A percentile compares a stretch with the other conserved stretches of the same genome.
Conservation (phyloP, 2,888 invertebrate species). For the Campopleginae sp. region DNA sequence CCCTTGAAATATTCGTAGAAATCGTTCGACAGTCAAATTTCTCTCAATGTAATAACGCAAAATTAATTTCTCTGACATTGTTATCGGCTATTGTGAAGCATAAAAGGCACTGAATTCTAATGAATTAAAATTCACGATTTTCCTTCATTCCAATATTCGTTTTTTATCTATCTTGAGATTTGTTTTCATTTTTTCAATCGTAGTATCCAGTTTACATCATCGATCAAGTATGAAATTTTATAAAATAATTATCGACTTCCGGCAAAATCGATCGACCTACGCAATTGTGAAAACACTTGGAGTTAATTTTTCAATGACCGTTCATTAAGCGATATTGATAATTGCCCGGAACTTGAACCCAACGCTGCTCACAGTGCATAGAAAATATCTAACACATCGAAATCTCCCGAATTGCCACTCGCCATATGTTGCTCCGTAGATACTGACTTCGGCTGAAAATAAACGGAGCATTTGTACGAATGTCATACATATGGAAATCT, state of each 20-base stretch:
- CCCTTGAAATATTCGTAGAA: neutral
- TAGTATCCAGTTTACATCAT: too few relatives aligned
- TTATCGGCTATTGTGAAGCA: too few relatives aligned
- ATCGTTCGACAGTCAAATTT: neutral
- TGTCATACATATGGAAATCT: conserved; percentile 2
- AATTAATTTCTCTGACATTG: too few relatives aligned
- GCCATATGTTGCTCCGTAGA: neutral
- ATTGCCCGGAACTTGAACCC: neutral
- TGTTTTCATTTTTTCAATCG: too few relatives aligned
- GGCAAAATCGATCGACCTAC: neutral
- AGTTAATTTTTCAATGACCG: neutral
- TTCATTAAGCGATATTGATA: neutral
- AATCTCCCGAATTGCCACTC: neutral
- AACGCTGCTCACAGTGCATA: neutral
- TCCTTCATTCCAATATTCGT: too few relatives aligned
- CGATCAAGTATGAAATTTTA: too few relatives aligned
- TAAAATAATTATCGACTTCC: neutral
- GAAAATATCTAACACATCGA: neutral
- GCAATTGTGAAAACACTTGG: neutral
- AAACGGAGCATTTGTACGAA: conserved; percentile 34
- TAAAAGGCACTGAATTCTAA: too few relatives aligned
- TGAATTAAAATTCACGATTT: too few relatives aligned
- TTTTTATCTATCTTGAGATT: too few relatives aligned
- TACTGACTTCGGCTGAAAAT: conserved; percentile 6
- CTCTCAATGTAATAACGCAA: too few relatives aligned